Evolutionary conservation across 1,140 invertebrate species (phyloP).

Genomic region (Chymomyza costata): DNA sequence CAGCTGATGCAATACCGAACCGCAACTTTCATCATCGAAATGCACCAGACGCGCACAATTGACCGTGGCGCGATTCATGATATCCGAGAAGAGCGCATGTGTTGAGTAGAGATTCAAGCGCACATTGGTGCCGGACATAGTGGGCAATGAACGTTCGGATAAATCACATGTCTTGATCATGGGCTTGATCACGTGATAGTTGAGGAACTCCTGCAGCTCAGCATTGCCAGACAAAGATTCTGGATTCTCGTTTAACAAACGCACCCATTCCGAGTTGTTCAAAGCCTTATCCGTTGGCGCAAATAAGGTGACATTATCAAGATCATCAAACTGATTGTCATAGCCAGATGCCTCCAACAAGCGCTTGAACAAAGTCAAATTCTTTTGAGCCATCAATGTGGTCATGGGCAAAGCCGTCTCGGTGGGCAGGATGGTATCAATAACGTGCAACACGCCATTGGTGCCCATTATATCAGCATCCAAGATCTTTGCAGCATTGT

Average conservation of each 20-base stretch:
- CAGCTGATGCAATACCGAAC: conserved; percentile 79
- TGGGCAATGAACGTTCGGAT: conserved; percentile 76
- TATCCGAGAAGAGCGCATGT: conserved; percentile 76
- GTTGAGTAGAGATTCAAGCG: conserved; percentile 79
- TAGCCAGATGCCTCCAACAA: conserved; percentile 78
- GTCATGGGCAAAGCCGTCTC: conserved; percentile 76
- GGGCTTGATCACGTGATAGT: conserved; percentile 78
- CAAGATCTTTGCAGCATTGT: conserved; percentile 75
- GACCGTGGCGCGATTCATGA: conserved; percentile 78
- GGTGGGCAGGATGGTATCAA: conserved; percentile 81
- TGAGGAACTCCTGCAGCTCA: conserved; percentile 77
- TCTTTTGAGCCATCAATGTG: conserved; percentile 75
- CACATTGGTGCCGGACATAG: conserved; percentile 75
- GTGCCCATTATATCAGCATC: conserved; percentile 78
- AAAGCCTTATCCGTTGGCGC: conserved; percentile 81
- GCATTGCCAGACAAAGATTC: conserved; percentile 71
- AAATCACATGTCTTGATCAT: conserved; percentile 77
- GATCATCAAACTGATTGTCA: conserved; percentile 77
- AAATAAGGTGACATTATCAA: conserved; percentile 80
- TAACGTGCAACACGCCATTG: conserved; percentile 83
- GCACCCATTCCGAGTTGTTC: conserved; percentile 67
- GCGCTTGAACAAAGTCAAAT: conserved; percentile 76
- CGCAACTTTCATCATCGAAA: conserved; percentile 80
- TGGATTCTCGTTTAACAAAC: conserved; percentile 72
- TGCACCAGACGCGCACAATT: conserved; percentile 80